These are phyloP conservation scores for Platygyra sinensis DNA, from an alignment of 64 coral and sea anemone species.

Conservation along the genomic window DNA sequence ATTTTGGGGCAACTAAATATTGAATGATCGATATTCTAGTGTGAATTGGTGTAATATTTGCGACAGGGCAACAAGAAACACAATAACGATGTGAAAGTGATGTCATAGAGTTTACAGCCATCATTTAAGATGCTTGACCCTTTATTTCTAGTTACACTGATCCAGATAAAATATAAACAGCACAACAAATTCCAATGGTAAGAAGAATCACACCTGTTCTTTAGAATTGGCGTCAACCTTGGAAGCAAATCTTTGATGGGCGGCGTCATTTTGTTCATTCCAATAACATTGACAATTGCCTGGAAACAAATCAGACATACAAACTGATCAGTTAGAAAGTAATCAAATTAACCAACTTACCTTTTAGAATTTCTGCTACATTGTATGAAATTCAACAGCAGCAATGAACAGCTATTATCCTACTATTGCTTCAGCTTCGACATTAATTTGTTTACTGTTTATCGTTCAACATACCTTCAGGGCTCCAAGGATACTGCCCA, in stretches of 20 bases:
- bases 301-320: constrained; percentile 7
- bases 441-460: neutral
- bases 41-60: too few relatives aligned
- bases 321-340: neutral
- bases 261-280: constrained; percentile 99
- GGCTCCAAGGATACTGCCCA: constrained; percentile 96
- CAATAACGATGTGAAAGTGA: too few relatives aligned
- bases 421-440: neutral
- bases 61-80: too few relatives aligned
- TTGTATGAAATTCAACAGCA: too few relatives aligned
- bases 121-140: too few relatives aligned
- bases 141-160: neutral
- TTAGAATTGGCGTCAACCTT: constrained; percentile 94
- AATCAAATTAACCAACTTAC: too few relatives aligned
- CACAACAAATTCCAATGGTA: neutral
- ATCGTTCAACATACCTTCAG: constrained; percentile 69
- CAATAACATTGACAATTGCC: constrained; percentile 99
- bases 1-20: too few relatives aligned
- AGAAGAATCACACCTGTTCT: constrained; percentile 78
- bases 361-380: too few relatives aligned
- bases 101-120: too few relatives aligned
- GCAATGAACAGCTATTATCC: too few relatives aligned
- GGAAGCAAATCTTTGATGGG: constrained; percentile 97
- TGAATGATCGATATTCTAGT: too few relatives aligned
- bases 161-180: neutral